Percentiles rank a stretch among this genome's conserved stretches.
Conservation (phyloP, 2,797 vertebrate species). For the Threskiornis aethiopicus region DNA sequence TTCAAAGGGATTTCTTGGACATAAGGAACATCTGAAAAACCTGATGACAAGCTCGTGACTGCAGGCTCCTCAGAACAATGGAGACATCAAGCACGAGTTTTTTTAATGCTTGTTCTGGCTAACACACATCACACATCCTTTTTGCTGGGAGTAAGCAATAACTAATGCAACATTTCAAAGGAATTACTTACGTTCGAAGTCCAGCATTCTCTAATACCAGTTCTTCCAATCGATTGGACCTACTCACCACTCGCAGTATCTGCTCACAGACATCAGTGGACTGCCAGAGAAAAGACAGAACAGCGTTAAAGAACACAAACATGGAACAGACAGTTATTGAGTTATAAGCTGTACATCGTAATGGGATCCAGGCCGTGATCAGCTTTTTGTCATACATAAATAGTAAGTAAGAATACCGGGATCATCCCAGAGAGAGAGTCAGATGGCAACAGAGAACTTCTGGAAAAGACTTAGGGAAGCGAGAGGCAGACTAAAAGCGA, state of each 20-base stretch:
- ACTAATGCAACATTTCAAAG: background rate
- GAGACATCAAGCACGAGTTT: background rate
- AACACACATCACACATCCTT: background rate
- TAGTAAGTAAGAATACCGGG: background rate
- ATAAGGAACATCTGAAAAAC: background rate
- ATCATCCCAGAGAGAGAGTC: background rate
- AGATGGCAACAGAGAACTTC: background rate
- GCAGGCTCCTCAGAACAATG: background rate
- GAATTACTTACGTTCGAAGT: conserved; percentile 88
- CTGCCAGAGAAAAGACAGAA: conserved; percentile 73
- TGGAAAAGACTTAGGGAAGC: background rate
- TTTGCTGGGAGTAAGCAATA: background rate
- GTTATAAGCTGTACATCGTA: background rate
- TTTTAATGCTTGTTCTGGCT: background rate
- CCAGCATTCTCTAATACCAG: conserved; percentile 93
- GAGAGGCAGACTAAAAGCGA: background rate
- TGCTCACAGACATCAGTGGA: conserved; percentile 95
- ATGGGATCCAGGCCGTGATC: background rate
- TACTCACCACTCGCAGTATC: conserved; percentile 90
- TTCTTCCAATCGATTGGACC: conserved; percentile 91
- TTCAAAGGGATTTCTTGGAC: background rate
- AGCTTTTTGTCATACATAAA: background rate
- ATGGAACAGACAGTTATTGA: background rate
- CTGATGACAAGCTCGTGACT: background rate
- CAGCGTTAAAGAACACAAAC: conserved; percentile 26